Base-by-base conservation (phyloP, 2,797 vertebrate species). In the Argyrosomus regius region DNA sequence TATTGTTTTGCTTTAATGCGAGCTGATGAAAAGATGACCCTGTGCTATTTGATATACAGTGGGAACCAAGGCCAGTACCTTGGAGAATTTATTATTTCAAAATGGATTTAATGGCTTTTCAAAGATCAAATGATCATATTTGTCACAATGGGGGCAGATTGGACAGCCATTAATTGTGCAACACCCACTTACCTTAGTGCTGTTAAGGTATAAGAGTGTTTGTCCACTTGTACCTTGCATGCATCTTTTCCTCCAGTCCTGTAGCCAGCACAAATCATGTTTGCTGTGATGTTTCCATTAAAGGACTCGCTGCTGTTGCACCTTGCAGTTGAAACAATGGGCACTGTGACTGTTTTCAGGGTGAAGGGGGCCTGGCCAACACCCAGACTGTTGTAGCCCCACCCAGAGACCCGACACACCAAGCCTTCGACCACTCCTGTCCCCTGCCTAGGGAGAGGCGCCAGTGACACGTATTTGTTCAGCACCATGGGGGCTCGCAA, bases 181-280 rank as follows among this genome's bases (percentile, higher is more conserved):
- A 75, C 60, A 20, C 20, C 60, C 48, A 52, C 46, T 58, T 13
- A 13, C 5, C 35, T 53, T 24, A 18, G 7, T 74, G 17, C 35
- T 12, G 13, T 71, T 58, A 31, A 68, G 54, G 17, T 53, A 12
- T 18, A 6, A 61, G 9, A 3, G 6, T 0, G 17, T 58, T 43
- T 35, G 17, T 78, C n/a, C 3, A 8, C 16, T 39, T 39, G 53
- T 90, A 96, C 96, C 94, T 96, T 95, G 74, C 95, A 96, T 0
- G 95, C 93, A 24, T 96, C 96, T 74, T 91, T 95, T 24, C 95
- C 95, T 26, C 96, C 95, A 0, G 83, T 61, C 11, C 56, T 88
- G 89, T 90, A 91, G 13, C 95, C 95, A 0, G 96, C 95, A 7
- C 96, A 96, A 84, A 96, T 95, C 96, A 96, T 97, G 87, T 93